Evolutionary conservation across 2,113 vertebrate species (phyloP).

Genomic region (Scolopax mira): DNA sequence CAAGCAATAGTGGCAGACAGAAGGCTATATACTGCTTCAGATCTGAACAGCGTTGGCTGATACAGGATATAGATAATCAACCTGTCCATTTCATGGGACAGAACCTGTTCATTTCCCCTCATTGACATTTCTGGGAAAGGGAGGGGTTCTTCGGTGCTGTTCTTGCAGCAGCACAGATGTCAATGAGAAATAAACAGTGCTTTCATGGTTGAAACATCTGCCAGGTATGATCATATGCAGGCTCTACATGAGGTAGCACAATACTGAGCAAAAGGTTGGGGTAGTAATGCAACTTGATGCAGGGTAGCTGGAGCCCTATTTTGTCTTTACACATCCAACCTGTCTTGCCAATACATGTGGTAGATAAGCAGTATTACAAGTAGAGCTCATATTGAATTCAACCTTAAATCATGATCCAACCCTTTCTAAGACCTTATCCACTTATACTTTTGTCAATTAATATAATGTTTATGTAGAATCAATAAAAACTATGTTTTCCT

Average conservation of each 20-base stretch:
- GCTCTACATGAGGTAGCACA: background rate
- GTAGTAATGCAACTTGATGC: background rate
- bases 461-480: background rate
- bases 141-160: background rate
- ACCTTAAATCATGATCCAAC: background rate
- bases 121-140: background rate
- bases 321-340: background rate
- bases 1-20: background rate
- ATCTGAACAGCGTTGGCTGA: background rate
- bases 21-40: background rate
- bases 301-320: background rate
- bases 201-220: background rate
- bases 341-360: background rate
- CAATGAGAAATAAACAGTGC: conserved; percentile 2
- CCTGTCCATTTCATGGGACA: conserved; percentile 25
- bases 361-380: background rate
- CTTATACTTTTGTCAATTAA: background rate
- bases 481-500: background rate
- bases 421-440: background rate
- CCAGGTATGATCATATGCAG: background rate
- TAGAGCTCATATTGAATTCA: accelerated
- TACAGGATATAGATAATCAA: conserved; percentile 23
- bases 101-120: conserved; percentile 29
- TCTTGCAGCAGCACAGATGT: background rate
- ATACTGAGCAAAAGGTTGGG: background rate